Conservation (phyloP, 2,113 vertebrate genomes). For the Sylvilagus bachmani region DNA sequence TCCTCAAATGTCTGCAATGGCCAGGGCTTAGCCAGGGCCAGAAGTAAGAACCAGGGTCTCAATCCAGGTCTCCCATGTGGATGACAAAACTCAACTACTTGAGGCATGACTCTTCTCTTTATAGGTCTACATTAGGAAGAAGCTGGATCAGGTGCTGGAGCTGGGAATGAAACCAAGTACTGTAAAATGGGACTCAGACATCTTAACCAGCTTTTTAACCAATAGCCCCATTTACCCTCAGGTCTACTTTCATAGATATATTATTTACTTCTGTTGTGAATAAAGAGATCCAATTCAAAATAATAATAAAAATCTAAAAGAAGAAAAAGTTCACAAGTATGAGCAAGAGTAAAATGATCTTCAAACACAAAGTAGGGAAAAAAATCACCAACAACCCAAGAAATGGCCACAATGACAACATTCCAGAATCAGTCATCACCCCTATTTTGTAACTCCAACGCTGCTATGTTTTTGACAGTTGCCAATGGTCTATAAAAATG, state of each 20-base stretch:
- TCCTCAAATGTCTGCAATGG: too few relatives aligned
- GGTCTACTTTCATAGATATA: neutral
- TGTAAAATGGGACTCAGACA: too few relatives aligned
- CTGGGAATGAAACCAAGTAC: too few relatives aligned
- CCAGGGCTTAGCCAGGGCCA: too few relatives aligned
- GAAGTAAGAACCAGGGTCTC: too few relatives aligned
- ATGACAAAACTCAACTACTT: too few relatives aligned
- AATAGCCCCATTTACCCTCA: too few relatives aligned
- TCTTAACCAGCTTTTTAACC: too few relatives aligned
- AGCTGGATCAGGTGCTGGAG: too few relatives aligned
- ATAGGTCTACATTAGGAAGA: too few relatives aligned
- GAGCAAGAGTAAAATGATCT: neutral
- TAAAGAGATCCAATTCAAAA: conserved; percentile 25
- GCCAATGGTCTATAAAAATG: neutral
- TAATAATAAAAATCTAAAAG: conserved; percentile 36
- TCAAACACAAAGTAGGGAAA: conserved; percentile 14
- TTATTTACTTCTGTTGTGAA: conserved; percentile 64
- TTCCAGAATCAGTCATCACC: neutral
- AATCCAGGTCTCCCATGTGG: too few relatives aligned
- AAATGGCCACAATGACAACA: neutral
- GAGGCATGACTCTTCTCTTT: too few relatives aligned
- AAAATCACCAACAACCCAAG: neutral
- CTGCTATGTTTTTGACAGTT: neutral
- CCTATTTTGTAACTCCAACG: neutral
- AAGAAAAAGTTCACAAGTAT: neutral